Evolutionary conservation across 2,797 vertebrate species (phyloP), one percentile per base, ranked within the genome.

Genomic region (Picus viridis): DNA sequence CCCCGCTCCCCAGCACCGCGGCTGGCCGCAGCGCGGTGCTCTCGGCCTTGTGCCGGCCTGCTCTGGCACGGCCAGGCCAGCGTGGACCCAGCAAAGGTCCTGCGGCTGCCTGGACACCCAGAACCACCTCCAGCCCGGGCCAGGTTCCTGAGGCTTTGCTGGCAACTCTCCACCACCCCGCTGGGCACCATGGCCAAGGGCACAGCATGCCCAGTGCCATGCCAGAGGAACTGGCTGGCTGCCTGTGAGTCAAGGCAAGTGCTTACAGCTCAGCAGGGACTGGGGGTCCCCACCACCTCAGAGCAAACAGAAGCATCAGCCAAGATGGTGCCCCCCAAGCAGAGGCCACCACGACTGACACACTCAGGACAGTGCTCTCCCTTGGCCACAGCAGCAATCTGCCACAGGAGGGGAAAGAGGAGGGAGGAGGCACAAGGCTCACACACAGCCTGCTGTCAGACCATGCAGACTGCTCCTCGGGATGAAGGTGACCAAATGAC

Each of bases 171-270:
- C 68, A 4, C 1, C 43, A 10, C 32, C 11, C 12, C 10, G 0
- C 0, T 6, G 0, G 1, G 62, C 32, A 18, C 32, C 5, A 5
- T 1, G 7, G 26, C 34, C 32, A 2, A 2, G 36, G 36, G 43
- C 3, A 2, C 58, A 0, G 43, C 0, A 7, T 56, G 2, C 6
- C 0, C 0, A 10, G 8, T 4, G 63, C 78, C 1, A 6, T 4
- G 62, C 62, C 23, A 2, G 17, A 34, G 62, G 10, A 51, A 68
- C 30, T 1, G 6, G 32, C 36, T 3, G 39, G 30, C 71, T 58
- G 30, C 74, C 39, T 22, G 51, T 2, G 39, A 14, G 22, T 4
- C 6, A 0, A 6, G 1, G 32, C 27, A 18, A n/a, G 85, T 6
- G 3, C 56, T 2, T 51, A 1, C 16, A n/a, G 1, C 72, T 27